These are phyloP conservation scores for Noctua janthe DNA, from an alignment of 2,888 invertebrate species.

Conservation along the genomic window DNA sequence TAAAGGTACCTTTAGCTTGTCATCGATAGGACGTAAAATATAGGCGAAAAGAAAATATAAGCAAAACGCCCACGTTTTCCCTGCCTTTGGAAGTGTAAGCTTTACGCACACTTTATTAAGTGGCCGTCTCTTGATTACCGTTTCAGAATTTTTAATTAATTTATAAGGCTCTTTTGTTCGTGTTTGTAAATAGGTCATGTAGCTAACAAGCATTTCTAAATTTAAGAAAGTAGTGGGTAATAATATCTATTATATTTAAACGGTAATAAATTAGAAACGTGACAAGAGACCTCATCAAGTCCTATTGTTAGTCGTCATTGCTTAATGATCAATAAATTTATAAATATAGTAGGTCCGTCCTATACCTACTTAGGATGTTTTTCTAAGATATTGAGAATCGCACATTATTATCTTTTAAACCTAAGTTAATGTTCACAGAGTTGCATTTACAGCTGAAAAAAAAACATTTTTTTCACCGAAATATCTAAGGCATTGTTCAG, in stretches of 20 bases:
- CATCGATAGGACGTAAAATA: slow-evolving; percentile 73
- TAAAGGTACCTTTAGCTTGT: slow-evolving; percentile 71
- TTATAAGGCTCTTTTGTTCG: slow-evolving; percentile 15
- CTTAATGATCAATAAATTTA: not conserved
- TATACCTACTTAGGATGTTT: not conserved
- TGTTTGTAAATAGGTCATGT: not conserved
- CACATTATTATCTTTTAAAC: not conserved
- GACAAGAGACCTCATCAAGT: not conserved
- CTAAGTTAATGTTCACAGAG: not conserved
- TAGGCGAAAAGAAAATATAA: slow-evolving; percentile 70
- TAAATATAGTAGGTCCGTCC: not conserved
- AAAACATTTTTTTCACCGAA: not conserved
- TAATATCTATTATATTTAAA: not conserved
- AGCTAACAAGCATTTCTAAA: not conserved
- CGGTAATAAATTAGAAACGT: not conserved
- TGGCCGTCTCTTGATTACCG: slow-evolving; percentile 21
- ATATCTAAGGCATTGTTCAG: not conserved
- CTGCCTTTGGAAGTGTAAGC: slow-evolving; percentile 67
- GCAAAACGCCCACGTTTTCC: slow-evolving; percentile 68
- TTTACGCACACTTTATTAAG: slow-evolving; percentile 39
- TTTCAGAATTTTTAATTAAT: slow-evolving; percentile 33
- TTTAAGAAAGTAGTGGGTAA: not conserved
- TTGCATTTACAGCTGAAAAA: not conserved
- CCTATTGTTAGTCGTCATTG: not conserved
- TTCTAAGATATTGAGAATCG: not conserved